These are phyloP conservation scores for Littorina saxatilis DNA, from an alignment of 1,140 invertebrate genomes.

Conservation along the genomic window DNA sequence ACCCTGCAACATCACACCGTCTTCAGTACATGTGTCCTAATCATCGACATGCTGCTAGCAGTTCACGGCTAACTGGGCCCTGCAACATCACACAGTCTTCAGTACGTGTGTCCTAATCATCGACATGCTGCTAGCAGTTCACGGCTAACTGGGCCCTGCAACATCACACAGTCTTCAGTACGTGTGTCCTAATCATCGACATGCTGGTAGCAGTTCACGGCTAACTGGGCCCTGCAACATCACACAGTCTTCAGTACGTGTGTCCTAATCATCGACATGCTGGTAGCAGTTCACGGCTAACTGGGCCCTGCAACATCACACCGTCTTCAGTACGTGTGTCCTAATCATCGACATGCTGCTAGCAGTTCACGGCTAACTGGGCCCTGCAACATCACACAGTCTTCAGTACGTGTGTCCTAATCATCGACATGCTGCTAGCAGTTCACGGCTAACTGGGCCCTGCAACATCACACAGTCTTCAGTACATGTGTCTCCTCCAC, in stretches of 20 bases:
- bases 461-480: neutral
- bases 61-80: conserved; percentile 55
- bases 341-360: neutral
- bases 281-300: neutral
- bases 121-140: neutral
- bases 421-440: neutral
- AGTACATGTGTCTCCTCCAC: no score
- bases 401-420: neutral
- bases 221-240: conserved; percentile 65
- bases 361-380: neutral
- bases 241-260: neutral
- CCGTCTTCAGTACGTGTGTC: neutral
- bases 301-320: neutral
- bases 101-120: no score
- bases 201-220: neutral
- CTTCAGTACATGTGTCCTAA: neutral
- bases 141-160: conserved; percentile 65
- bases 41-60: neutral
- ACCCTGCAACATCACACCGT: conserved; percentile 67
- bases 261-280: neutral
- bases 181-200: neutral
- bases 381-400: neutral
- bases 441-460: neutral
- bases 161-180: neutral
- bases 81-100: conserved; percentile 48